phyloP scores from a whole-genome alignment of 2,888 invertebrate genomes.

The Eristalinus sepulchralis region DNA sequence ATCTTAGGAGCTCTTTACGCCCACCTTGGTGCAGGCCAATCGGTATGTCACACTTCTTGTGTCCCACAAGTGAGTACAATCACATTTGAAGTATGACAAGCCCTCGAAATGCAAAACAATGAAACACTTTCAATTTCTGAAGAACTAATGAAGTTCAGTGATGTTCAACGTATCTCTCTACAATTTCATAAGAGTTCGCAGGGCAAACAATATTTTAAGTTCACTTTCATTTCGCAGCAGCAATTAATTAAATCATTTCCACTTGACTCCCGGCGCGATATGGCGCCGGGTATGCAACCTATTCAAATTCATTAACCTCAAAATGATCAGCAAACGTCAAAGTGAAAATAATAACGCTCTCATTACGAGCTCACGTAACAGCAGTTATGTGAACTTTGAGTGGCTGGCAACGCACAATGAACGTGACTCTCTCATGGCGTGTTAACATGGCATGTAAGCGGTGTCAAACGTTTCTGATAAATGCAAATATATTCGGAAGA shows the following conservation, averaged over 20 bases:
- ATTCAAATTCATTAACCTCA: constrained; percentile 37
- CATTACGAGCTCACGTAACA: constrained; percentile 3
- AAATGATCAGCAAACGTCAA: constrained; percentile 10
- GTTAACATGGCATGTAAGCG: neutral
- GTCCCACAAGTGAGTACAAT: neutral
- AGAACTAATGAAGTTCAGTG: constrained; percentile 15
- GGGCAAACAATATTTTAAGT: constrained; percentile 11
- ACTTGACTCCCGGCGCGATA: neutral
- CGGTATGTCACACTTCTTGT: neutral
- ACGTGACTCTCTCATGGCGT: neutral
- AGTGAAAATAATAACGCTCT: constrained; percentile 9
- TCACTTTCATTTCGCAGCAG: constrained; percentile 28
- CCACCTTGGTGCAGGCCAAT: neutral
- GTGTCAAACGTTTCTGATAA: neutral
- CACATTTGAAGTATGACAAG: neutral
- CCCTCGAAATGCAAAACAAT: neutral
- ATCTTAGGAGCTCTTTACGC: neutral
- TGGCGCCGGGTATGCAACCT: neutral
- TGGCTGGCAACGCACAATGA: neutral
- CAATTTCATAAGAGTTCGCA: constrained; percentile 15
- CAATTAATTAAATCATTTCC: constrained; percentile 37
- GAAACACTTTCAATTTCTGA: constrained; percentile 14
- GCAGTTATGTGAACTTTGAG: neutral
- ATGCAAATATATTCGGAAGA: neutral
- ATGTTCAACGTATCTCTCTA: neutral